Base-by-base conservation (phyloP, 2,888 invertebrate genomes). In the Zygothrica quintamaculata region DNA sequence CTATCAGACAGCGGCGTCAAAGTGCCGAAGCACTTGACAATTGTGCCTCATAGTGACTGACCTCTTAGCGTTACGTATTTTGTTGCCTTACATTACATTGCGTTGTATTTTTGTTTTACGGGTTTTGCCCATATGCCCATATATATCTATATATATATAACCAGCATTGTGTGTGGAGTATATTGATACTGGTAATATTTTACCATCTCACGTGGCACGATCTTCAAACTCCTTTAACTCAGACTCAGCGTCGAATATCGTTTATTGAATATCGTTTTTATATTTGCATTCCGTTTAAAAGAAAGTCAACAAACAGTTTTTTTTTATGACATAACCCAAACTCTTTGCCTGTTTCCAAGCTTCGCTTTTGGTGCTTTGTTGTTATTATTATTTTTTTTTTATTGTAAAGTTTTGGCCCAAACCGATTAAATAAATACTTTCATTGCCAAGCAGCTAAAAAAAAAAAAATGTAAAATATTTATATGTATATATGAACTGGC, bases 271-370 rank as follows among this genome's bases (percentile, higher is more conserved):
- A 36, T n/a, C 44, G 39, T 51, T 43, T 51, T 43, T 42, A 39
- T 51, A 77, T 78, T 78, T 80, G 78, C 81, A 78, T 78, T 71
- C 74, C 55, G 67, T 61, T 71, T 43, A 64, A 81, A 80, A 81
- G 80, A 81, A 81, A 81, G 80, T 82, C 80, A 81, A 77, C 74
- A 77, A 82, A 62, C 42, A 52, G 50, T 55, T 59, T 33, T 16
- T 12, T 29, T 15, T 13, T 36, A 71, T 80, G 80, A 80, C 80
- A 82, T 81, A 81, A 82, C 80, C 47, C 43, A 29, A 39, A 40
- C 34, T 46, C 39, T 47, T n/a, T 11, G 37, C 31, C 47, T 42
- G 50, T 40, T 42, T 33, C 25, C 34, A 42, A 44, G 13, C 42
- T 33, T 46, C 12, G 34, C 18, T 13, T 43, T 68, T 52, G 48